These are phyloP conservation scores for Ligdia adustata DNA, from an alignment of 2,888 invertebrate genomes.

Conservation along the genomic window DNA sequence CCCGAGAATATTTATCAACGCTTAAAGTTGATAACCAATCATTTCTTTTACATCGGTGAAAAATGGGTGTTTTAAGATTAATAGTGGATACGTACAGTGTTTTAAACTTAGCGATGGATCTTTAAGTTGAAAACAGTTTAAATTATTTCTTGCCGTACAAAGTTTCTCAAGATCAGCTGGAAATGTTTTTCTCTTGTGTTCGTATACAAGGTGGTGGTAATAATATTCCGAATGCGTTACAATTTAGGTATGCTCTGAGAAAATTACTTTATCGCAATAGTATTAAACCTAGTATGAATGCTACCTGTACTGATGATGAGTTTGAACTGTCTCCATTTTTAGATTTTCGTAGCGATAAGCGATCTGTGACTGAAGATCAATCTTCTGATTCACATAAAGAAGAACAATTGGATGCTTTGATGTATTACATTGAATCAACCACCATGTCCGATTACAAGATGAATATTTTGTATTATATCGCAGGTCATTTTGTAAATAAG, in stretches of 20 bases:
- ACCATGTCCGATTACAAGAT: slow-evolving; percentile 7
- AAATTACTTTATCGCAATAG: slow-evolving; percentile 29
- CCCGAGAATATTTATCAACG: slow-evolving; percentile 14
- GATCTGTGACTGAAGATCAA: not conserved
- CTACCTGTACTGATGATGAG: slow-evolving; percentile 18
- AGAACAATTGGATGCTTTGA: slow-evolving; percentile 3
- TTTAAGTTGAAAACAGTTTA: not conserved
- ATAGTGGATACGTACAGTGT: slow-evolving; percentile 3
- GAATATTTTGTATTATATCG: slow-evolving; percentile 12
- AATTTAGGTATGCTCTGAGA: slow-evolving; percentile 21
- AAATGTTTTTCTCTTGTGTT: slow-evolving; percentile 28
- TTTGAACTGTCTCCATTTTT: slow-evolving; percentile 22
- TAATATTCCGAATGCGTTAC: slow-evolving; percentile 21
- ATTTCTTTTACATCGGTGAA: slow-evolving; percentile 10
- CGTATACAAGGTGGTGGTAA: slow-evolving; percentile 21
- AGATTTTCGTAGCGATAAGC: slow-evolving; percentile 17
- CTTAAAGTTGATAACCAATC: slow-evolving; percentile 11
- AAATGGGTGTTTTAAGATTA: slow-evolving; percentile 8
- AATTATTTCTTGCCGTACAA: slow-evolving; percentile 1
- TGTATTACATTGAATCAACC: not conserved
- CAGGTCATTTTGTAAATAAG: slow-evolving; percentile 10
- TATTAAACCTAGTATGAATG: slow-evolving; percentile 21
- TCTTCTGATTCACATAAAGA: not conserved
- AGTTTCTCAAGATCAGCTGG: slow-evolving; percentile 24
- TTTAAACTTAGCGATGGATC: not conserved